These are phyloP conservation scores for Drosophila kambysellisi DNA, from an alignment of 2,888 invertebrate genomes.

Conservation along the genomic window DNA sequence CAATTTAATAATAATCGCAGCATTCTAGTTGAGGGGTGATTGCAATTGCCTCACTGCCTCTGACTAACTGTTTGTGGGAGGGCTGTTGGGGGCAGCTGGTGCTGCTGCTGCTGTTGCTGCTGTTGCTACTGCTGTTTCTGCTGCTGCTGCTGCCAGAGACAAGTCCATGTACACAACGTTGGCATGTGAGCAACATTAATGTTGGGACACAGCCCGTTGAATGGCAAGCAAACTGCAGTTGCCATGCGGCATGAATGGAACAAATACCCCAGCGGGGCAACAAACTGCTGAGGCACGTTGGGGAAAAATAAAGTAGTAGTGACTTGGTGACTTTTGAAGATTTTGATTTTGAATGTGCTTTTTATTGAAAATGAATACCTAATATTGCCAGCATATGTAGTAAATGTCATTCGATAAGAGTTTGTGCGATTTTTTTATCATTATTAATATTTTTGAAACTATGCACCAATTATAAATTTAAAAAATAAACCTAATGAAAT, in stretches of 20 bases:
- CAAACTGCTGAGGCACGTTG: constrained; percentile 6
- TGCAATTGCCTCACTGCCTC: constrained; percentile 40
- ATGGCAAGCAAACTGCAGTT: constrained; percentile 31
- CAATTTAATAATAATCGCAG: constrained; percentile 56
- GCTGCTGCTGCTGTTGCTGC: constrained; percentile 32
- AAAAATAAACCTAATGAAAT: background rate
- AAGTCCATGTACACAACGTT: constrained; percentile 66
- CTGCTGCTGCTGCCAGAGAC: constrained; percentile 58
- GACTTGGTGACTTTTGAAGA: background rate
- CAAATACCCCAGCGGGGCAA: constrained; percentile 27
- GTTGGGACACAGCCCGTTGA: constrained; percentile 36
- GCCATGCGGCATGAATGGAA: constrained; percentile 46
- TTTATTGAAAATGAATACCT: too few species aligned
- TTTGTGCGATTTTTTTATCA: background rate
- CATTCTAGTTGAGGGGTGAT: background rate
- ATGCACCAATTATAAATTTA: background rate
- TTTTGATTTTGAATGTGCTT: background rate
- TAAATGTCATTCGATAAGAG: background rate
- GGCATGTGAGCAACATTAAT: constrained; percentile 68
- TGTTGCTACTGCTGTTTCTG: constrained; percentile 31
- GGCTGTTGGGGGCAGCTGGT: constrained; percentile 8
- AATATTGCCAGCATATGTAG: background rate
- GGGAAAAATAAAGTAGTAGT: background rate
- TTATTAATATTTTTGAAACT: too few species aligned
- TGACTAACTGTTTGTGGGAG: constrained; percentile 32